Percentiles rank a stretch among this genome's conserved stretches.
Conservation (phyloP, 1,140 invertebrate genomes). For the Littorina saxatilis region DNA sequence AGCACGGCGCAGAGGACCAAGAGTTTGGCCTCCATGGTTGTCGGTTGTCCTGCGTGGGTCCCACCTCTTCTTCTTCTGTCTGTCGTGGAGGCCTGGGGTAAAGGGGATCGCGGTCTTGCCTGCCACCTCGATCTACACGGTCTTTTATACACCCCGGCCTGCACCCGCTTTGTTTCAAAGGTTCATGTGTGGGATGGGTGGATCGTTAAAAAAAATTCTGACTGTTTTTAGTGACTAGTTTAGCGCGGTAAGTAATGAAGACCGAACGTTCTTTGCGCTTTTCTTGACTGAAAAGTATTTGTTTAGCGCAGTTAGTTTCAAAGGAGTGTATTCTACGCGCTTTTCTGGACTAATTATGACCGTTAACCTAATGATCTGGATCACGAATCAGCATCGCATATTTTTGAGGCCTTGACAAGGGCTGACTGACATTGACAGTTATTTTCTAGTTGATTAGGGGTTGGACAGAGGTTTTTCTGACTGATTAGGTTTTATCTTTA, state of each 20-base stretch:
- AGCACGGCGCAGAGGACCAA: conserved; percentile 10
- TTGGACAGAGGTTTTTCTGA: no score
- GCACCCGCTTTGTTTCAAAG: background rate
- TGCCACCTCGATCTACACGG: background rate
- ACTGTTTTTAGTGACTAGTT: background rate
- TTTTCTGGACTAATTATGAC: no score
- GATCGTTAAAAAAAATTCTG: background rate
- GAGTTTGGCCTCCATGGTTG: conserved; percentile 23
- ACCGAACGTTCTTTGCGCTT: background rate
- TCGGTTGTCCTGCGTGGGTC: conserved; percentile 12
- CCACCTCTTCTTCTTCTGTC: conserved; percentile 10
- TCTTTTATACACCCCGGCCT: conserved; percentile 4
- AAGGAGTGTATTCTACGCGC: no score
- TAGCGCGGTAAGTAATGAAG: background rate
- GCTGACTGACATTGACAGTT: no score
- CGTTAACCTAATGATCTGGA: no score
- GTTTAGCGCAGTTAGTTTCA: no score
- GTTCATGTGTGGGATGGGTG: background rate
- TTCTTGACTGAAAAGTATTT: background rate
- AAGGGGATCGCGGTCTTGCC: background rate
- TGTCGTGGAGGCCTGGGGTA: background rate
- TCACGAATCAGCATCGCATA: no score
- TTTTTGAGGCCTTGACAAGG: no score
- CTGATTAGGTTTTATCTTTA: no score
- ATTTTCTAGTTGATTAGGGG: no score